Evolutionary conservation across 2,888 invertebrate genomes (phyloP), one percentile per base, ranked within the genome.

Genomic region (Augiades crinisus): DNA sequence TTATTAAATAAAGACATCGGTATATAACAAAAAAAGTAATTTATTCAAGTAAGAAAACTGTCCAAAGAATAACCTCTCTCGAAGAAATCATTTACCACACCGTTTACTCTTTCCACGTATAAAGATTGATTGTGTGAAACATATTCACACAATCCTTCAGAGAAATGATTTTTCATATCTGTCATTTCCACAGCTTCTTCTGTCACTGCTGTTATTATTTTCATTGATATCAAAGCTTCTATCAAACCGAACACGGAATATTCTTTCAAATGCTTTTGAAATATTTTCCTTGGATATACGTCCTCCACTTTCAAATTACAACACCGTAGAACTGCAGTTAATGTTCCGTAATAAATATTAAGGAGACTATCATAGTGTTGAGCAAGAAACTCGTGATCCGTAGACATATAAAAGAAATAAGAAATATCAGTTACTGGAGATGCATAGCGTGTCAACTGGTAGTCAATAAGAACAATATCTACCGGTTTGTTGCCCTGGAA

Each of bases 201-300:
- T 30, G 68, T 64, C 24, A 67, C 68, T 5, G 81, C 78, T 14
- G 85, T 85, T 62, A 85, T 81, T 65, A 85, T 82, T 67, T 79
- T 78, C 82, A 83, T 78, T 14, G 82, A 81, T 58, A 84, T 71
- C 52, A 85, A 64, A 51, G 83, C 81, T 63, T 85, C 85, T 55
- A 82, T 72, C 54, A 84, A 67, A 17, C 82, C 83, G 19, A 79
- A 63, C 2, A 83, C 75, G 2, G 83, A 81, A 61, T 81, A 82
- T 53, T 69, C 62, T 40, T 57, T 66, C 3, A 84, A 69, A 57
- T 85, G 79, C 47, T 72, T 65, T 47, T 71, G 51, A 34, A 83
- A 82, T 53, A 78, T 57, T 31, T 53, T 55, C 47, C 56, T 68
- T 3, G 84, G 83, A 57, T 78, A 84, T 21, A 83, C 60, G 2